phyloP scores from a whole-genome alignment of 2,888 invertebrate genomes.

The Ochropleura leucogaster region DNA sequence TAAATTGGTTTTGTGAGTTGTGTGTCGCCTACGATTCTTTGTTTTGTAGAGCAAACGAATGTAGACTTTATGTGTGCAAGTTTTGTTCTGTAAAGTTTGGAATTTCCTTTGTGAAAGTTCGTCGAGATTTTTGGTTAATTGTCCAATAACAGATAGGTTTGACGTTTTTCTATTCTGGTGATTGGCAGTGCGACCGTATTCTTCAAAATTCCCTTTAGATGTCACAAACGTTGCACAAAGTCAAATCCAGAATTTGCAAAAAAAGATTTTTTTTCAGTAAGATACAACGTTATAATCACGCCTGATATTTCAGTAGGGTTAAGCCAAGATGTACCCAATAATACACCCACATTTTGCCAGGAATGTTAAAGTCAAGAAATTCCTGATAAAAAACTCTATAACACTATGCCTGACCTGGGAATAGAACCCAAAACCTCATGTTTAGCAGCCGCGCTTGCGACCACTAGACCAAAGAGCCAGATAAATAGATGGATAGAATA shows the following conservation, averaged over 20 bases:
- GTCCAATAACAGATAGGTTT: background rate
- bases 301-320: too few species aligned
- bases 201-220: background rate
- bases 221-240: background rate
- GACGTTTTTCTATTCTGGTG: background rate
- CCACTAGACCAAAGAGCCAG: too few species aligned
- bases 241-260: background rate
- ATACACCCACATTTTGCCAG: too few species aligned
- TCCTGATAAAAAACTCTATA: too few species aligned
- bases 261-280: background rate
- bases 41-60: conserved; percentile 32
- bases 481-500: too few species aligned
- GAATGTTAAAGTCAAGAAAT: too few species aligned
- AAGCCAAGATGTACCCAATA: too few species aligned
- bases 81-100: background rate
- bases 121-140: conserved; percentile 16
- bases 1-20: conserved; percentile 61
- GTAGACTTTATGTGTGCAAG: background rate
- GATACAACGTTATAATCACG: background rate
- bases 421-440: too few species aligned
- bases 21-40: conserved; percentile 55
- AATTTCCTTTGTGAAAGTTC: conserved; percentile 11
- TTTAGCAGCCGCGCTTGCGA: too few species aligned
- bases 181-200: background rate
- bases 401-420: too few species aligned